phyloP scores from a whole-genome alignment of 2,113 vertebrate species.

The Cyprinodon variegatus region DNA sequence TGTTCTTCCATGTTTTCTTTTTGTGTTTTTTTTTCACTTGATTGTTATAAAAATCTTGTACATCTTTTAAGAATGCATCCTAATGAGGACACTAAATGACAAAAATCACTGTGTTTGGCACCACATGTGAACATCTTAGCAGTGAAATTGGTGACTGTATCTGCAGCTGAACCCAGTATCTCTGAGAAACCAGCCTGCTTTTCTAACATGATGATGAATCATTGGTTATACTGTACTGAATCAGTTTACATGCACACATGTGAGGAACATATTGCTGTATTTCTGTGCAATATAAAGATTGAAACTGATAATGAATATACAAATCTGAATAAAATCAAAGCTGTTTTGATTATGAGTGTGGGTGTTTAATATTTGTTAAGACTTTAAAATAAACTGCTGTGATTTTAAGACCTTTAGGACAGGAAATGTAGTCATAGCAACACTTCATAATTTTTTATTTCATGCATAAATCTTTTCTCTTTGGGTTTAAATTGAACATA shows the following conservation, averaged over 20 bases:
- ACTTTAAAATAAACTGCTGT: no score
- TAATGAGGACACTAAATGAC: not conserved
- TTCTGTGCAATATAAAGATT: conserved; percentile 33
- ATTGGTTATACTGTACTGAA: not conserved
- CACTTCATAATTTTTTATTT: not conserved
- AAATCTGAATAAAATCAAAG: conserved; percentile 12
- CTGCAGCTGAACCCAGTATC: conserved; percentile 2
- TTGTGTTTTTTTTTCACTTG: not conserved
- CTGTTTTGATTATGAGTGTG: not conserved
- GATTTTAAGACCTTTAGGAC: not conserved
- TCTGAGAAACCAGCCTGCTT: conserved; percentile 13
- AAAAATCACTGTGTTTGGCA: not conserved
- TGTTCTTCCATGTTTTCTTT: not conserved
- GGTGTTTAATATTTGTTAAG: no score
- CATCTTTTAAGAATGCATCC: not conserved
- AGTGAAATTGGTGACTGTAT: not conserved
- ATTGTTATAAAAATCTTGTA: not conserved
- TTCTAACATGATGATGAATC: conserved; percentile 3
- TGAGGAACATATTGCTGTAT: conserved; percentile 13
- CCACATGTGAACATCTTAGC: not conserved
- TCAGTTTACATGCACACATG: not conserved
- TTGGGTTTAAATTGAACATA: no score
- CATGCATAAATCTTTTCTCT: not conserved
- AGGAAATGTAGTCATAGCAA: not conserved
- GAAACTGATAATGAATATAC: conserved; percentile 54